Evolutionary conservation across 2,888 invertebrate species (phyloP).

Genomic region (Dasypolia templi): DNA sequence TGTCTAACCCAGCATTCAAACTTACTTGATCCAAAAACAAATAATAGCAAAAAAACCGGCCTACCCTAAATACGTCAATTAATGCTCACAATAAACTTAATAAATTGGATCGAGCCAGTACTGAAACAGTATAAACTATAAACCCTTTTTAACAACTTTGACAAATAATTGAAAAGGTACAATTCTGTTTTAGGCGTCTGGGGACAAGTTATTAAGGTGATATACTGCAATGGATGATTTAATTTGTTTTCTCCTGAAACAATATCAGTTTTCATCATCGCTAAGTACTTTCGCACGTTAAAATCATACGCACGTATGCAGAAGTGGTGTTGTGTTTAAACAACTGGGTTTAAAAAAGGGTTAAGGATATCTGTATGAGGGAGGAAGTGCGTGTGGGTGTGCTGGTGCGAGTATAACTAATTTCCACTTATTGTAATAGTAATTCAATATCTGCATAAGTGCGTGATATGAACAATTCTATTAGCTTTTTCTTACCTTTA

Average conservation of each 20-base stretch:
- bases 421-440: no score
- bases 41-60: slow-evolving; percentile 6
- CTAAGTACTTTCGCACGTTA: no score
- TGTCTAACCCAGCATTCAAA: background rate
- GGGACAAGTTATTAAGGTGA: background rate
- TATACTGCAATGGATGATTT: slow-evolving; percentile 10
- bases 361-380: no score
- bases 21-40: slow-evolving; percentile 13
- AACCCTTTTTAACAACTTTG: slow-evolving; percentile 33
- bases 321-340: no score
- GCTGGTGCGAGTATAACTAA: no score
- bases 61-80: slow-evolving; percentile 30
- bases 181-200: slow-evolving; percentile 21
- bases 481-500: no score
- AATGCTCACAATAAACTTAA: slow-evolving; percentile 25
- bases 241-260: slow-evolving; percentile 13
- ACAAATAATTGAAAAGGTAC: slow-evolving; percentile 46
- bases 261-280: background rate
- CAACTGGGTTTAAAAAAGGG: no score
- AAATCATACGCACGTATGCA: no score
- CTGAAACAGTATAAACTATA: slow-evolving; percentile 24
- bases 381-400: no score
- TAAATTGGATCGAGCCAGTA: slow-evolving; percentile 6
- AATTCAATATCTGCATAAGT: no score
- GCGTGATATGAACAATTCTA: no score